Percentiles rank a stretch among this genome's conserved stretches.
phyloP scores from a whole-genome alignment of 2,797 vertebrate genomes.

The Kryptopterus vitreolus region DNA sequence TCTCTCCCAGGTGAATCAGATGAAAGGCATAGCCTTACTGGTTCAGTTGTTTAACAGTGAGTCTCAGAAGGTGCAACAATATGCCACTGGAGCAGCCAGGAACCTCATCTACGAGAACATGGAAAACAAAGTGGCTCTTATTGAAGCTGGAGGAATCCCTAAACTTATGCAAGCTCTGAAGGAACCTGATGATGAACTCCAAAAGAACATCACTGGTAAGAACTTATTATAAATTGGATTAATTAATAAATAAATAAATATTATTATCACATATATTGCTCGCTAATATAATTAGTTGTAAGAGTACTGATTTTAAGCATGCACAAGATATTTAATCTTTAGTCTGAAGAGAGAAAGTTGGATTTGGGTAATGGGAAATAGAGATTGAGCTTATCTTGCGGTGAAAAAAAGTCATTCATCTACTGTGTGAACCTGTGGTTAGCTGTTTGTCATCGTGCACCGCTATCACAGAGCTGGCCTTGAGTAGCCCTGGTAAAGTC shows the following conservation, averaged over 20 bases:
- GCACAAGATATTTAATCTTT: not conserved
- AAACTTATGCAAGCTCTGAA: slow-evolving; percentile 79
- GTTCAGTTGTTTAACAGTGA: slow-evolving; percentile 86
- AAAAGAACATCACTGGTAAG: slow-evolving; percentile 92
- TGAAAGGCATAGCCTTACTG: slow-evolving; percentile 79
- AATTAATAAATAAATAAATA: not conserved
- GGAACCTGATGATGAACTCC: slow-evolving; percentile 83
- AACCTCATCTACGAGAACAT: slow-evolving; percentile 92
- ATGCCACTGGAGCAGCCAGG: slow-evolving; percentile 87
- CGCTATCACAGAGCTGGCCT: slow-evolving; percentile 19
- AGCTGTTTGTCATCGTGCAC: slow-evolving; percentile 7
- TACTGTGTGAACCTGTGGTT: not conserved
- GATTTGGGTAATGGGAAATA: not conserved
- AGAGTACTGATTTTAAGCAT: not conserved
- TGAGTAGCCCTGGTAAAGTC: not conserved
- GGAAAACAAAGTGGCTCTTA: slow-evolving; percentile 85
- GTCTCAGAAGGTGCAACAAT: slow-evolving; percentile 86
- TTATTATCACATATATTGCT: not conserved
- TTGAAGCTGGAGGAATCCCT: slow-evolving; percentile 83
- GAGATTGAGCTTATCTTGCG: not conserved
- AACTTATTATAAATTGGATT: not conserved
- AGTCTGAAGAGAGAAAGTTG: not conserved
- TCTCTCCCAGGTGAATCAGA: slow-evolving; percentile 75
- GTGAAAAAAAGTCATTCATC: not conserved
- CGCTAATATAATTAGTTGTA: not conserved